A percentile compares a stretch with the other conserved stretches of the same genome.
These are phyloP conservation scores for Spodoptera frugiperda DNA, from an alignment of 1,140 invertebrate genomes.

Conservation along the genomic window DNA sequence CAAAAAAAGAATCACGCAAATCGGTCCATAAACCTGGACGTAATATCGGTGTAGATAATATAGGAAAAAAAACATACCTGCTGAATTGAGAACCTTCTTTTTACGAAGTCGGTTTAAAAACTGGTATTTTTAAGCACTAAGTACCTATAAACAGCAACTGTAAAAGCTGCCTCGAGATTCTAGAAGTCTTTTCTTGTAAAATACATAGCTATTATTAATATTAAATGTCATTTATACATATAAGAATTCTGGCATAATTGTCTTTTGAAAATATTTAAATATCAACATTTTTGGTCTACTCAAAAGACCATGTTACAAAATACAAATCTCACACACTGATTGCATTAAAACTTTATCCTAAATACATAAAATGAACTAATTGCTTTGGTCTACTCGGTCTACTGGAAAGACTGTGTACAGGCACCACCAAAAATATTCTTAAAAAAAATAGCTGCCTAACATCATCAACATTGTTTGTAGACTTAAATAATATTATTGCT, in stretches of 20 bases:
- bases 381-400: slow-evolving; percentile 51
- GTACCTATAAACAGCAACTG: no score
- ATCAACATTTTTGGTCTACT: not conserved
- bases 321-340: slow-evolving; percentile 12
- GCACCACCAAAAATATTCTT: not conserved
- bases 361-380: slow-evolving; percentile 6
- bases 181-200: slow-evolving; percentile 7
- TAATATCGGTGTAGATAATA: no score
- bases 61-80: no score
- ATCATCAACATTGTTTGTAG: not conserved
- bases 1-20: no score
- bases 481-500: no score
- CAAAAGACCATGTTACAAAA: not conserved
- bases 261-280: not conserved
- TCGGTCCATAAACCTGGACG: no score
- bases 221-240: not conserved
- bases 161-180: slow-evolving; percentile 7
- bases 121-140: no score
- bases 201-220: not conserved
- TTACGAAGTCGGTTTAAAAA: no score
- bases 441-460: not conserved
- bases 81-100: no score
- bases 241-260: not conserved
- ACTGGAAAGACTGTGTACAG: slow-evolving; percentile 49
- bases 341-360: not conserved